Conservation (phyloP, 2,113 vertebrate species). For the Aptenodytes forsteri region DNA sequence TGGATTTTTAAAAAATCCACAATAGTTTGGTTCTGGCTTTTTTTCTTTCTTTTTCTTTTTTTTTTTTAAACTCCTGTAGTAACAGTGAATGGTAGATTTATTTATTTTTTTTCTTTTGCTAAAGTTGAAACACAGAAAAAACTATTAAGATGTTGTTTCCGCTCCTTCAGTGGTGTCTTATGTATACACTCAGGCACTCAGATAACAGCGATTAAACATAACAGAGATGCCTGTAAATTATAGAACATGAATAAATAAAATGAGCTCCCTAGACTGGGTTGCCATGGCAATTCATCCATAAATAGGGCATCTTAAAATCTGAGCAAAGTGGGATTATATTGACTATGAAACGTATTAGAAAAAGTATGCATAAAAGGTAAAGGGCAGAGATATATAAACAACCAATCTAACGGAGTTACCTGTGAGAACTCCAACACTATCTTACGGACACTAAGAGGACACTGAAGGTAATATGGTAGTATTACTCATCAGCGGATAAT, state of each 20-base stretch:
- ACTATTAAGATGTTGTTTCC: conserved; percentile 16
- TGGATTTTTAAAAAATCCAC: conserved; percentile 38
- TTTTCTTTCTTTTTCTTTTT: background rate
- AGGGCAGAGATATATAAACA: conserved; percentile 25
- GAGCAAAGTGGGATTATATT: background rate
- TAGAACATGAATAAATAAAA: background rate
- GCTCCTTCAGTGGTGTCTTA: conserved; percentile 43
- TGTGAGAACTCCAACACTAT: background rate
- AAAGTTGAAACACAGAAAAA: conserved; percentile 79
- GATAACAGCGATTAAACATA: background rate
- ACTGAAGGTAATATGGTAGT: background rate
- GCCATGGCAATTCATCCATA: background rate
- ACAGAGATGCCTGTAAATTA: background rate
- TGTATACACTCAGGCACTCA: background rate
- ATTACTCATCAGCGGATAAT: background rate
- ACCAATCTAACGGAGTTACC: background rate
- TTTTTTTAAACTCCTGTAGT: background rate
- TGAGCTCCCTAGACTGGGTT: background rate
- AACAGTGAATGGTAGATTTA: conserved; percentile 29
- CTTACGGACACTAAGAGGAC: background rate
- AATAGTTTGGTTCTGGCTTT: conserved; percentile 9
- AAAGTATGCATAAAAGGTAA: background rate
- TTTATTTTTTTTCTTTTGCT: conserved; percentile 77
- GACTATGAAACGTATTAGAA: conserved; percentile 3
- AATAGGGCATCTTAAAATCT: conserved; percentile 17